Percentiles rank a stretch among this genome's conserved stretches.
phyloP scores from a whole-genome alignment of 2,888 invertebrate species.

The Hoplodrina blanda region DNA sequence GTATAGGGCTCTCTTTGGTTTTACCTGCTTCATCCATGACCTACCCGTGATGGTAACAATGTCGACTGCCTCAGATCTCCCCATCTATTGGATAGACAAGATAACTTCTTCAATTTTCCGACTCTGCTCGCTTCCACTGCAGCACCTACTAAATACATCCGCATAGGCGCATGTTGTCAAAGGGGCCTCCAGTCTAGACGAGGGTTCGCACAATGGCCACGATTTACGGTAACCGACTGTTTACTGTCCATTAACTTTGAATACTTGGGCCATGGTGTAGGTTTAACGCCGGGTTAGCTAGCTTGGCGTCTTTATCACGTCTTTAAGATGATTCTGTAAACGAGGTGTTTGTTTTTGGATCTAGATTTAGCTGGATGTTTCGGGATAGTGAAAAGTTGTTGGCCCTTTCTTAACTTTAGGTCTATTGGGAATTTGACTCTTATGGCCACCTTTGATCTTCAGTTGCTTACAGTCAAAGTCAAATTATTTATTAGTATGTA shows the following conservation, averaged over 20 bases:
- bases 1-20: no score
- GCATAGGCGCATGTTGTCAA: constrained; percentile 34
- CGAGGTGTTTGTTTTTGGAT: not conserved
- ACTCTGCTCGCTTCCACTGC: constrained; percentile 24
- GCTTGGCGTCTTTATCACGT: constrained; percentile 4
- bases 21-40: no score
- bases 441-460: no score
- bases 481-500: no score
- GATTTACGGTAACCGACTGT: constrained; percentile 55
- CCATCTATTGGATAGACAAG: no score
- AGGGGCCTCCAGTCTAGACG: constrained; percentile 62
- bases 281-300: not conserved
- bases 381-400: not conserved
- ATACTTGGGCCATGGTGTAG: constrained; percentile 23
- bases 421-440: not conserved
- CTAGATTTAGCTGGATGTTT: not conserved
- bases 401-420: not conserved
- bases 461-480: no score
- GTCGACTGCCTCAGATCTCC: no score
- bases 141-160: constrained; percentile 14
- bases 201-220: constrained; percentile 54
- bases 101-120: not conserved
- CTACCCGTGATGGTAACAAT: no score
- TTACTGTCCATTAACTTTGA: constrained; percentile 57
- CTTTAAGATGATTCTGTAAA: constrained; percentile 16